These are phyloP conservation scores for Gasteruption jaculator DNA, from an alignment of 2,888 invertebrate species.

Conservation along the genomic window DNA sequence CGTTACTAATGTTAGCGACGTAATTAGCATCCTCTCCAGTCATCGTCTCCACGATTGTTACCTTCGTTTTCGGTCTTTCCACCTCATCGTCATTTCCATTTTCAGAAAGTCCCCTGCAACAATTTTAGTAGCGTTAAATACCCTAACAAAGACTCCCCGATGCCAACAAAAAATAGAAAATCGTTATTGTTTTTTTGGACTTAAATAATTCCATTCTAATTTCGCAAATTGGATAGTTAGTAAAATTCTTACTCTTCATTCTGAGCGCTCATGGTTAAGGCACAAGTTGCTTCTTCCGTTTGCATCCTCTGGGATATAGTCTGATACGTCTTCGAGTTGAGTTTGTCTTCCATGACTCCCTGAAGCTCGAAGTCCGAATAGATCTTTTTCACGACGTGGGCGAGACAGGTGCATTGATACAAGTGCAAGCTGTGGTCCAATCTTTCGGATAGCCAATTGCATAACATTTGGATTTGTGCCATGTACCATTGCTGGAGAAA, in stretches of 20 bases:
- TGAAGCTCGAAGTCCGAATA: constrained; percentile 99
- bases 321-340: constrained; percentile 94
- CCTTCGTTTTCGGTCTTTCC: constrained; percentile 58
- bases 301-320: constrained; percentile 90
- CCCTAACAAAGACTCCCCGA: too few relatives aligned
- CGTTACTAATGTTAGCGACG: constrained; percentile 72
- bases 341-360: constrained; percentile 95
- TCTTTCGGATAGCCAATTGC: constrained; percentile 91
- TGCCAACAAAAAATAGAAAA: neutral
- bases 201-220: too few relatives aligned
- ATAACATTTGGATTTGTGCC: constrained; percentile 88
- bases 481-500: constrained; percentile 85
- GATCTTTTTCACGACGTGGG: constrained; percentile 97
- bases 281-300: constrained; percentile 93
- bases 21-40: constrained; percentile 66
- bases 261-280: constrained; percentile 75
- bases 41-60: constrained; percentile 59
- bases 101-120: constrained; percentile 46
- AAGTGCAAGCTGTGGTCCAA: constrained; percentile 90
- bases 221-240: too few relatives aligned
- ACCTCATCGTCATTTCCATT: constrained; percentile 60
- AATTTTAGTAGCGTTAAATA: constrained; percentile 3
- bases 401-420: constrained; percentile 95
- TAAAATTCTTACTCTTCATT: constrained; percentile 65
- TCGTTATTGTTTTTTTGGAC: too few relatives aligned